Percentiles rank a stretch among this genome's conserved stretches.
phyloP scores from a whole-genome alignment of 2,797 vertebrate species.

The Hydrophis major region DNA sequence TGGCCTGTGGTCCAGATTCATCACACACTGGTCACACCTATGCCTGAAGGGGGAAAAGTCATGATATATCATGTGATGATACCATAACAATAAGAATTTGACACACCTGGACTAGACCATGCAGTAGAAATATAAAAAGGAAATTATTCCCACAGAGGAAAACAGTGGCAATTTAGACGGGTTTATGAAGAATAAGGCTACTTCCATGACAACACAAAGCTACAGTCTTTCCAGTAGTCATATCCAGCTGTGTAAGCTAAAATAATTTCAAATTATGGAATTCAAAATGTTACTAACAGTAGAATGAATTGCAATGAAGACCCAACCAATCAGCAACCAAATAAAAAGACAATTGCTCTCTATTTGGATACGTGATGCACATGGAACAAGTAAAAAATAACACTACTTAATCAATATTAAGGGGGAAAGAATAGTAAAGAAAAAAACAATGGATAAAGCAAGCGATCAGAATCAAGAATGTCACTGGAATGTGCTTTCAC shows the following conservation, averaged over 20 bases:
- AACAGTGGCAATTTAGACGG: background rate
- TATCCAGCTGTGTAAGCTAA: background rate
- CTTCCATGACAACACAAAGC: background rate
- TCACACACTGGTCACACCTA: too few species aligned
- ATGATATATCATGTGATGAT: too few species aligned
- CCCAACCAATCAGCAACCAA: background rate
- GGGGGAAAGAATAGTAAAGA: background rate
- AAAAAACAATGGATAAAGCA: background rate
- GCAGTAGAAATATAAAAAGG: background rate
- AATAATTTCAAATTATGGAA: background rate
- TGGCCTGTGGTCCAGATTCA: too few species aligned
- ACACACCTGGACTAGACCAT: background rate
- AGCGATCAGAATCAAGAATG: background rate
- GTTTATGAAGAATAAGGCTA: background rate
- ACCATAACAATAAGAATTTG: too few species aligned
- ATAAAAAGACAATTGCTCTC: background rate
- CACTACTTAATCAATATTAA: background rate
- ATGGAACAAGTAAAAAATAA: background rate
- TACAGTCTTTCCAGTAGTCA: background rate
- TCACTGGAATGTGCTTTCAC: background rate
- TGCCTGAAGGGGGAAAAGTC: too few species aligned
- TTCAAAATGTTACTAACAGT: background rate
- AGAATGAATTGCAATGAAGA: background rate
- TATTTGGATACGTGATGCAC: background rate
- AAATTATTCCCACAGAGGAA: background rate